These are phyloP conservation scores for Odontocerum albicorne DNA, from an alignment of 2,888 invertebrate genomes.

Conservation along the genomic window DNA sequence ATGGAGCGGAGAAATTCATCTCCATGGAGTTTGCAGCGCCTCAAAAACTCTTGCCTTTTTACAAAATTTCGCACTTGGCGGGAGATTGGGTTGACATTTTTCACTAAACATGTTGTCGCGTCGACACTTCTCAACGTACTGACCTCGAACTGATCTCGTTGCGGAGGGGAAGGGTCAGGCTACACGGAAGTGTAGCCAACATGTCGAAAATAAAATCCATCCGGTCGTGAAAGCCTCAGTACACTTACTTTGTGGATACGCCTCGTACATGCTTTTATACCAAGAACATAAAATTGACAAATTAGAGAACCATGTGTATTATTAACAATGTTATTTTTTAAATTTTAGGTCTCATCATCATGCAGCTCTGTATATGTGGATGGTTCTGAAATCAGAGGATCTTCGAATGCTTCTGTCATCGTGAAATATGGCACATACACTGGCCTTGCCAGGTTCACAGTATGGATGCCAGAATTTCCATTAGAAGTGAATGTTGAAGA, in stretches of 20 bases:
- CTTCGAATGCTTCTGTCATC: slow-evolving; percentile 90
- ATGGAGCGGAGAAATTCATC: too few species aligned
- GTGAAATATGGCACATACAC: slow-evolving; percentile 92
- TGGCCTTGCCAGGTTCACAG: slow-evolving; percentile 85
- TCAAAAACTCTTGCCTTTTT: too few species aligned
- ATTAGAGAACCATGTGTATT: neutral
- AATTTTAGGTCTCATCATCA: slow-evolving; percentile 84
- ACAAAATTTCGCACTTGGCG: too few species aligned
- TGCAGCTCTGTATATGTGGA: slow-evolving; percentile 97
- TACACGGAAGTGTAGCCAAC: too few species aligned
- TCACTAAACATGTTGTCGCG: too few species aligned
- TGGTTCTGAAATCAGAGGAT: slow-evolving; percentile 92
- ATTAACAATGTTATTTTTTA: neutral
- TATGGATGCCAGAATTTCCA: slow-evolving; percentile 97
- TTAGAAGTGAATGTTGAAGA: slow-evolving; percentile 89
- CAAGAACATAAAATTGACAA: neutral
- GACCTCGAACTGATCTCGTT: too few species aligned
- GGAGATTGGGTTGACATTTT: too few species aligned
- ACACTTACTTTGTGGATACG: neutral
- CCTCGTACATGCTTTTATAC: neutral
- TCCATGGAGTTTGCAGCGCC: too few species aligned
- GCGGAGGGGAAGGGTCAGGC: too few species aligned
- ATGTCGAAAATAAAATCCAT: too few species aligned
- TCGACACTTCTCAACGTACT: too few species aligned
- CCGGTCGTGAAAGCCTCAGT: neutral